A percentile compares a stretch with the other conserved stretches of the same genome.
Evolutionary conservation across 2,888 invertebrate genomes (phyloP).

Genomic region (Lysandra coridon): DNA sequence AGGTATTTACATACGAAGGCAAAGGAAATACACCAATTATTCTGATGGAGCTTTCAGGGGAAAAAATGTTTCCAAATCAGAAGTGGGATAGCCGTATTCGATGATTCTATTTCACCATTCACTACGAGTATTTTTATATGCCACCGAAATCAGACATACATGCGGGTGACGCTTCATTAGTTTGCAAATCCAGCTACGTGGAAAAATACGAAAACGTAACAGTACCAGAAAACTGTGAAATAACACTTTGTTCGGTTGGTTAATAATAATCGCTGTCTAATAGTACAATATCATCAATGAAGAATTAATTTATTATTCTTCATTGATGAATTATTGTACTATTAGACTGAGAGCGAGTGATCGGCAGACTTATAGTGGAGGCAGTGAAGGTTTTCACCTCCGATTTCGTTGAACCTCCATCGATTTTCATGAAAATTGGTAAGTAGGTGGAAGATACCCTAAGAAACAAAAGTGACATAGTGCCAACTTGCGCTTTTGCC

Average conservation of each 20-base stretch:
- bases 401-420: too few species aligned
- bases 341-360: too few species aligned
- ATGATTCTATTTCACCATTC: neutral
- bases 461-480: too few species aligned
- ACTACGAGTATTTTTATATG: neutral
- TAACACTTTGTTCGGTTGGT: neutral
- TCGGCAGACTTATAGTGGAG: too few species aligned
- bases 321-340: neutral
- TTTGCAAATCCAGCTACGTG: slow-evolving; percentile 1
- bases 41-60: neutral
- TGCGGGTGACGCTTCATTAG: slow-evolving; percentile 21
- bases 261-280: too few species aligned
- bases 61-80: neutral
- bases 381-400: too few species aligned
- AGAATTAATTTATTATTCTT: neutral
- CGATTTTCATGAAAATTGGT: too few species aligned
- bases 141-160: neutral
- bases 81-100: neutral
- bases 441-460: too few species aligned
- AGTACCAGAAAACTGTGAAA: neutral
- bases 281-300: too few species aligned
- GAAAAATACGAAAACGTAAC: neutral
- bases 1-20: neutral
- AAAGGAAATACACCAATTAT: neutral
- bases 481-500: too few species aligned